Evolutionary conservation across 2,113 vertebrate genomes (phyloP).

Genomic region (Tyto alba): DNA sequence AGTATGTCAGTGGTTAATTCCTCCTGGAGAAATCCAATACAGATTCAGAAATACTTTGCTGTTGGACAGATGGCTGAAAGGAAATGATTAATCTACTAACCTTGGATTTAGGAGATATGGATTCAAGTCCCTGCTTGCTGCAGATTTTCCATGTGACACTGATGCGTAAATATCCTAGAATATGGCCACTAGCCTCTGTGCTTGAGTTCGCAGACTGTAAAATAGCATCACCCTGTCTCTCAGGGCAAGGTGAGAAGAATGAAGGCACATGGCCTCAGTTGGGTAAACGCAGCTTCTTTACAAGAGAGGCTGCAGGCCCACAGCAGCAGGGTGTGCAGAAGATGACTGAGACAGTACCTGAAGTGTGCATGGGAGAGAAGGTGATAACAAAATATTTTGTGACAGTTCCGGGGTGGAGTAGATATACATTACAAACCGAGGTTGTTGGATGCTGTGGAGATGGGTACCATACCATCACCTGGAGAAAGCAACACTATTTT

Average conservation of each 20-base stretch:
- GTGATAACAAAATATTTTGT: background rate
- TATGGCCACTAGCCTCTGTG: background rate
- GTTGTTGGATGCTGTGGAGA: background rate
- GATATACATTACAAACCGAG: background rate
- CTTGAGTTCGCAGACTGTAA: background rate
- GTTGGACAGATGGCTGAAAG: conserved; percentile 41
- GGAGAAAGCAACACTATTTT: conserved; percentile 4
- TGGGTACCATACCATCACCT: background rate
- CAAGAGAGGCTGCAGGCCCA: background rate
- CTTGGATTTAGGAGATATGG: conserved; percentile 51
- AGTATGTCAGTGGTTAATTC: background rate
- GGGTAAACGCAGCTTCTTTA: background rate
- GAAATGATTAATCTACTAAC: conserved; percentile 52
- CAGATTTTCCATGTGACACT: conserved; percentile 33
- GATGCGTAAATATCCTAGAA: conserved; percentile 19
- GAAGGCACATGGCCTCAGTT: background rate
- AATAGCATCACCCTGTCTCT: background rate
- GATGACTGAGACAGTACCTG: background rate
- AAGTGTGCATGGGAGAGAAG: background rate
- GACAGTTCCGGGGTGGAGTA: background rate
- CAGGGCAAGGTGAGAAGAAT: conserved; percentile 9
- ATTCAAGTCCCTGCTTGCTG: conserved; percentile 30
- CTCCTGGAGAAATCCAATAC: conserved; percentile 5
- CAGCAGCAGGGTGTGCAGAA: background rate
- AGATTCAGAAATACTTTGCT: conserved; percentile 19